Base-by-base conservation (phyloP, 2,888 invertebrate species). In the Laothoe populi region DNA sequence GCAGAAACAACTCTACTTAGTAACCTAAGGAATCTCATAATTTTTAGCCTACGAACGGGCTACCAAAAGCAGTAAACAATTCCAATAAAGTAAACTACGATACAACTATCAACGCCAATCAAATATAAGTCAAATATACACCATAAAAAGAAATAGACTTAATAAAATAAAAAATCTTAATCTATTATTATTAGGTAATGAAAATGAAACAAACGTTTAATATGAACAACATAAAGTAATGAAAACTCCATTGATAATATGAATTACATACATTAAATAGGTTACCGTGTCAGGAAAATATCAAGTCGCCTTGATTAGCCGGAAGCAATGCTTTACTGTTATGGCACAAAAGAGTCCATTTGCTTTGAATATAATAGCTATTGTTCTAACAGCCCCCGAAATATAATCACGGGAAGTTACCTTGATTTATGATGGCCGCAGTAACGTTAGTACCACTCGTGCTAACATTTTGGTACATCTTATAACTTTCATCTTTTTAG, bases 331-430 rank as follows among this genome's bases (percentile, higher is more conserved):
- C 80, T 84, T 88, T 85, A 86, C 79, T 70, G 75, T 82, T 83
- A 83, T 81, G 72, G 75, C 77, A 86, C 76, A 84, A 84, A 82
- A 82, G 81, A 82, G 80, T 84, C 84, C 86, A 88, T 90, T 87
- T 87, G 84, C 82, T 86, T 82, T 81, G 84, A 86, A 85, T 82
- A 90, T 91, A 90, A 91, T 91, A 81, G 91, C 88, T 77, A 91
- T 92, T 92, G 91, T 91, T 89, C 84, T 83, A 81, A 73, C 73
- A 78, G 78, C 79, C 77, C 83, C 84, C 66, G 75, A 81, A 88
- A 88, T 83, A 83, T 88, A 87, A 88, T 87, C 79, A 79, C 83
- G 84, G 84, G 83, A 84, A 84, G 83, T 83, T 79, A 76, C 79
- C 76, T 81, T 88, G 85, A 90, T 89, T 89, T 89, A 90, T 86